phyloP scores from a whole-genome alignment of 2,888 invertebrate species.

The Dolomedes plantarius region DNA sequence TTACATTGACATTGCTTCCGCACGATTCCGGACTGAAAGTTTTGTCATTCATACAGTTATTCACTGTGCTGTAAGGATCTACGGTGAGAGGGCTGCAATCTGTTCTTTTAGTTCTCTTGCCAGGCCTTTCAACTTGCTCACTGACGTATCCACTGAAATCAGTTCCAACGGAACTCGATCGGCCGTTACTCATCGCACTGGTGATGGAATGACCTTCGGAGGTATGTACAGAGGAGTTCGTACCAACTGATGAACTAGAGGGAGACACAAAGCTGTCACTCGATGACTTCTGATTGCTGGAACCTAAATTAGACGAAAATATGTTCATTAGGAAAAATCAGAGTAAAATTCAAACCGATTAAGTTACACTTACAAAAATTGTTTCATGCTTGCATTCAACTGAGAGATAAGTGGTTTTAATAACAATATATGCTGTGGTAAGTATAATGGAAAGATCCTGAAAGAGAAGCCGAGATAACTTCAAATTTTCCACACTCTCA shows the following conservation, averaged over 20 bases:
- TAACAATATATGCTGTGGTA: too few relatives aligned
- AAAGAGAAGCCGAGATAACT: too few relatives aligned
- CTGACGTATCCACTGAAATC: too few relatives aligned
- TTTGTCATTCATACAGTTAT: neutral
- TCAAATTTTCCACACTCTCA: too few relatives aligned
- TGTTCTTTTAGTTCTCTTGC: neutral
- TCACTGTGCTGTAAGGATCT: neutral
- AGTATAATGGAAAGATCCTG: too few relatives aligned
- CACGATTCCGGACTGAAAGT: neutral
- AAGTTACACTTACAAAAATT: too few relatives aligned
- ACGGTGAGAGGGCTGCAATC: neutral
- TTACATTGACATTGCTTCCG: neutral
- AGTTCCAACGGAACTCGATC: neutral
- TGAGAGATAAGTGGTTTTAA: too few relatives aligned
- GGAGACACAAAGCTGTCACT: neutral
- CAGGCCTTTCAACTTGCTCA: too few relatives aligned
- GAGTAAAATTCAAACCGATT: too few relatives aligned
- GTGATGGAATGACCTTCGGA: neutral
- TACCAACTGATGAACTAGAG: neutral
- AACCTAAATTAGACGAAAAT: neutral
- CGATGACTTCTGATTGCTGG: neutral
- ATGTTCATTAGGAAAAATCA: too few relatives aligned
- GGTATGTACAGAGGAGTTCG: neutral
- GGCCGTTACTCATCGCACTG: neutral
- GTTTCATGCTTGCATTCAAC: too few relatives aligned